phyloP scores from a whole-genome alignment of 2,888 invertebrate species.

The Cataglyphis livida region DNA sequence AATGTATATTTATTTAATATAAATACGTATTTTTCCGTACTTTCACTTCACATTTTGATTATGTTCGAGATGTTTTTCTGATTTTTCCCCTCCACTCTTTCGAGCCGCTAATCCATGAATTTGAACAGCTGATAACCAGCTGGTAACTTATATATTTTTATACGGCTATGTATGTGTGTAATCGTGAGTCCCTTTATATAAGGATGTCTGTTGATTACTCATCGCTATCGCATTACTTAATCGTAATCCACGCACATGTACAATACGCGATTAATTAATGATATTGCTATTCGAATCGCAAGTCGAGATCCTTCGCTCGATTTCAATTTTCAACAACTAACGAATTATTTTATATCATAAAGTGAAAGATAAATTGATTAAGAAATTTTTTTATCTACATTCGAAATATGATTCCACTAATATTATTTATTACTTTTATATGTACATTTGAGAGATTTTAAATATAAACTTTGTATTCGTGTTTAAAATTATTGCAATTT shows the following conservation, averaged over 20 bases:
- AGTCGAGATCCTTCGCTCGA: not conserved
- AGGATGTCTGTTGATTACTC: constrained; percentile 14
- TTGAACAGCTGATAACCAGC: constrained; percentile 30
- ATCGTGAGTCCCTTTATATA: not conserved
- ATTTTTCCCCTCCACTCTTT: not conserved
- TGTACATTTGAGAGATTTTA: not conserved
- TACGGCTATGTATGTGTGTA: not conserved
- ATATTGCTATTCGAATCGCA: constrained; percentile 17
- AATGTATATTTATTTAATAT: constrained; percentile 7
- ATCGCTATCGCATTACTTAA: not conserved
- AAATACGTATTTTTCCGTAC: not conserved
- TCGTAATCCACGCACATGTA: not conserved
- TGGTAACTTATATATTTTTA: not conserved
- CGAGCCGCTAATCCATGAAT: not conserved
- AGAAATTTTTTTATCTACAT: not conserved
- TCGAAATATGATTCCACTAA: not conserved
- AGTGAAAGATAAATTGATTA: not conserved
- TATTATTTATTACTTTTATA: not conserved
- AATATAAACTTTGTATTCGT: constrained; percentile 4
- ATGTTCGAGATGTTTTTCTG: not conserved
- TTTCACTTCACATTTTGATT: not conserved
- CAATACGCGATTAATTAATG: not conserved
- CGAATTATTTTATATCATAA: not conserved
- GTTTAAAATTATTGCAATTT: constrained; percentile 27
- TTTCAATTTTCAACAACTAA: not conserved